Evolutionary conservation across 2,888 invertebrate species (phyloP).

Genomic region (Zaprionus bogoriensis): DNA sequence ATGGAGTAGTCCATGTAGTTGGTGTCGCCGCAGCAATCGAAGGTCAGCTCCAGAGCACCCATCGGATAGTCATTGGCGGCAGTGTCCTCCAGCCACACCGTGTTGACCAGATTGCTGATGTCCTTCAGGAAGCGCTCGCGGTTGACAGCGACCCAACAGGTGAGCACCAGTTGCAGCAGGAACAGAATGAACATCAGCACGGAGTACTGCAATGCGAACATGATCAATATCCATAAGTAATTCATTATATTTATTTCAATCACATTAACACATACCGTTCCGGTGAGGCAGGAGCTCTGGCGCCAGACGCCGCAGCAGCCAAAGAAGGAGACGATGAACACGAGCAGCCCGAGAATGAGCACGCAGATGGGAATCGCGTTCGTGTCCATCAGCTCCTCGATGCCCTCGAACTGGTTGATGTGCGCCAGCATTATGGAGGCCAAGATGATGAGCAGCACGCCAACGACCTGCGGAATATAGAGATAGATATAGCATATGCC

Average conservation of each 20-base stretch:
- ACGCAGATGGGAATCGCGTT: constrained; percentile 86
- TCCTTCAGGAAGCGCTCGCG: constrained; percentile 84
- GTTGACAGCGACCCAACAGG: constrained; percentile 87
- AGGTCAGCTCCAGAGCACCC: constrained; percentile 71
- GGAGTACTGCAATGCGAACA: constrained; percentile 85
- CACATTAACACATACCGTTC: too few relatives aligned
- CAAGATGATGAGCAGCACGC: constrained; percentile 87
- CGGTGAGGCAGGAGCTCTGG: constrained; percentile 93
- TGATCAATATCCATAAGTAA: too few relatives aligned
- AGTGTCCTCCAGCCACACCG: constrained; percentile 76
- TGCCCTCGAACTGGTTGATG: constrained; percentile 84
- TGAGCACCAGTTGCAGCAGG: constrained; percentile 88
- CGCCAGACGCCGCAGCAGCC: constrained; percentile 95
- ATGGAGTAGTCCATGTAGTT: constrained; percentile 41
- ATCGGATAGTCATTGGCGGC: constrained; percentile 64
- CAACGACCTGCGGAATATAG: constrained; percentile 86
- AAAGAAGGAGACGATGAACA: constrained; percentile 92
- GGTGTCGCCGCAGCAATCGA: constrained; percentile 71
- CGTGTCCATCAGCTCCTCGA: constrained; percentile 83
- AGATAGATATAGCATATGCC: not conserved
- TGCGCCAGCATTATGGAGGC: constrained; percentile 87
- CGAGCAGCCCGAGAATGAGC: constrained; percentile 87
- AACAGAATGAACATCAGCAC: constrained; percentile 88
- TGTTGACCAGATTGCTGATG: constrained; percentile 84
- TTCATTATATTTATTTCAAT: too few relatives aligned